A percentile compares a stretch with the other conserved stretches of the same genome.
Conservation (phyloP, 2,888 invertebrate genomes). For the Seira sanloemensis region DNA sequence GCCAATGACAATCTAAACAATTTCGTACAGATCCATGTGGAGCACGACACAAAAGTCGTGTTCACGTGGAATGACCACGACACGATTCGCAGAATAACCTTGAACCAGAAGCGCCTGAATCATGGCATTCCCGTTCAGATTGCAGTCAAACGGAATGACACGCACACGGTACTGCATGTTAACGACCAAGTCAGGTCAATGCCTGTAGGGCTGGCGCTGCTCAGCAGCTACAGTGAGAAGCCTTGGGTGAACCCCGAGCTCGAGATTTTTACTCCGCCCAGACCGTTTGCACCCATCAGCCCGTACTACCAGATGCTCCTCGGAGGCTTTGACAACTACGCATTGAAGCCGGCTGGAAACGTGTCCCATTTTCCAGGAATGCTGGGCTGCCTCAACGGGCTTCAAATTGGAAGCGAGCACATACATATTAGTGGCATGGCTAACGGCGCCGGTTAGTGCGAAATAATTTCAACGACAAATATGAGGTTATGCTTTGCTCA, state of each 20-base stretch:
- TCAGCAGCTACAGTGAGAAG: conserved; percentile 86
- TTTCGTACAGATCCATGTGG: conserved; percentile 91
- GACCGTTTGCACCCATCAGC: conserved; percentile 91
- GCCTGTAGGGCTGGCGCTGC: conserved; percentile 82
- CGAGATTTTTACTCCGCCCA: conserved; percentile 91
- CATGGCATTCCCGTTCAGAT: conserved; percentile 91
- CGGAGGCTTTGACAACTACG: conserved; percentile 89
- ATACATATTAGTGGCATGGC: conserved; percentile 76
- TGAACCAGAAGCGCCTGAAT: conserved; percentile 79
- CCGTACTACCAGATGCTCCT: conserved; percentile 91
- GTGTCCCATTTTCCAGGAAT: conserved; percentile 79
- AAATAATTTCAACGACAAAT: background rate
- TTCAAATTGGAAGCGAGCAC: conserved; percentile 88
- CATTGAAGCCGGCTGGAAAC: conserved; percentile 80
- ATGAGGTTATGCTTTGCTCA: conserved; percentile 77
- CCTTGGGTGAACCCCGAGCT: conserved; percentile 89
- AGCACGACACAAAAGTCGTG: conserved; percentile 86
- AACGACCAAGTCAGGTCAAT: conserved; percentile 84
- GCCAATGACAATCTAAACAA: conserved; percentile 95
- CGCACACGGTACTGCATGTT: conserved; percentile 86
- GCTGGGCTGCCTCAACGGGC: conserved; percentile 79
- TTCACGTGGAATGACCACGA: conserved; percentile 86
- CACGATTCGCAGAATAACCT: conserved; percentile 67
- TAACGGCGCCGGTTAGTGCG: conserved; percentile 58
- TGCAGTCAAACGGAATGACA: conserved; percentile 86